phyloP scores from a whole-genome alignment of 2,888 invertebrate genomes.

The Lepidocyrtoides sp. region DNA sequence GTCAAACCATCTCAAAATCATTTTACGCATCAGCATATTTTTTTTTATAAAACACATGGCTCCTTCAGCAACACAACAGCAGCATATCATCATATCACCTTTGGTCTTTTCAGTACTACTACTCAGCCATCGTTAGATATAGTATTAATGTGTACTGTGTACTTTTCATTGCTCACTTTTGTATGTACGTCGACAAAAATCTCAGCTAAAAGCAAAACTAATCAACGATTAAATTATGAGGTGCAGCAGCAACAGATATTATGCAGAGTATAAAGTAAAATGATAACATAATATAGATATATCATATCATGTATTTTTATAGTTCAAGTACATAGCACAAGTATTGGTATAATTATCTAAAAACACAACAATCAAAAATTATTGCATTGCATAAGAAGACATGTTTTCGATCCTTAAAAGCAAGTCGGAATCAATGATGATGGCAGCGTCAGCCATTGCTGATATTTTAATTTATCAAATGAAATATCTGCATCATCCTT shows the following conservation, averaged over 20 bases:
- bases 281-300: neutral
- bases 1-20: neutral
- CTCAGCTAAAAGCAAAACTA: neutral
- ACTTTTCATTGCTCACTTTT: neutral
- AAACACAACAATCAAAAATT: slow-evolving; percentile 2
- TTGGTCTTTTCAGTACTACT: neutral
- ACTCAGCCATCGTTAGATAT: too few species aligned
- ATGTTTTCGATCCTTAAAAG: neutral
- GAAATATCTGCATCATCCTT: slow-evolving; percentile 2
- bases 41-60: neutral
- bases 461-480: neutral
- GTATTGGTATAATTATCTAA: neutral
- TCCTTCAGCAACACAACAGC: neutral
- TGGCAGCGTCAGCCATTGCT: neutral
- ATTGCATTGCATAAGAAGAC: neutral
- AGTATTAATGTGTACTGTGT: too few species aligned
- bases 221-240: neutral
- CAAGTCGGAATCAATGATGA: neutral
- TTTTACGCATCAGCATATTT: neutral
- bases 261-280: neutral
- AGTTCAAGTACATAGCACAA: neutral
- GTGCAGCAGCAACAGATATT: neutral
- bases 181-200: neutral
- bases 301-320: neutral
- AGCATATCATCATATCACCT: neutral